Percentiles rank a stretch among this genome's conserved stretches.
Conservation (phyloP, 2,113 vertebrate species). For the Actenoides hombroni region DNA sequence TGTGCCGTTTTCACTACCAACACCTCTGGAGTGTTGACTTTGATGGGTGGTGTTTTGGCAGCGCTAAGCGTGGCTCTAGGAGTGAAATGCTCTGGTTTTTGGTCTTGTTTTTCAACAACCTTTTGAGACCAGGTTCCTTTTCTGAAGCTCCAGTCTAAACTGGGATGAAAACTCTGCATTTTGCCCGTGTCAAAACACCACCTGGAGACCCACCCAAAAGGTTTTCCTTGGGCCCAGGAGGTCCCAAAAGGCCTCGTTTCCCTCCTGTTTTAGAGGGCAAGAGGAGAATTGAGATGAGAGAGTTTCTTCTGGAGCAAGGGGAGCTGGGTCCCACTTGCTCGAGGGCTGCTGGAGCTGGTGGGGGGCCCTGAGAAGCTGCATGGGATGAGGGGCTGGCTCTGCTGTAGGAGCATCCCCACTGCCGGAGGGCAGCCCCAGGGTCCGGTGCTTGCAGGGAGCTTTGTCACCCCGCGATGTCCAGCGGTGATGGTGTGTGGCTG, state of each 20-base stretch:
- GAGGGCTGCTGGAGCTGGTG: not conserved
- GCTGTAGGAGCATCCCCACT: not conserved
- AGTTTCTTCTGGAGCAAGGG: not conserved
- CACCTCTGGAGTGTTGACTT: fast-evolving
- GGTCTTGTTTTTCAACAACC: not conserved
- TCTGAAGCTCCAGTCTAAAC: not conserved
- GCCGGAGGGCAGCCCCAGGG: fast-evolving
- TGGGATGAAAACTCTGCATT: not conserved
- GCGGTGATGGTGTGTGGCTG: not conserved
- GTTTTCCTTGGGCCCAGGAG: not conserved
- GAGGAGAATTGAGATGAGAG: not conserved
- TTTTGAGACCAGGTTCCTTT: not conserved
- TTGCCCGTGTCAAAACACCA: not conserved
- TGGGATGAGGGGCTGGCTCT: not conserved
- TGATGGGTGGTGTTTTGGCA: not conserved
- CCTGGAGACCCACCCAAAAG: not conserved
- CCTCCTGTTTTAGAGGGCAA: not conserved
- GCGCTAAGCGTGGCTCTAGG: not conserved
- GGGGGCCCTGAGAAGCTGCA: not conserved
- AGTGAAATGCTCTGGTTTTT: not conserved
- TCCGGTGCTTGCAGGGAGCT: fast-evolving
- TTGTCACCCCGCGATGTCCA: fast-evolving
- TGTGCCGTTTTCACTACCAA: fast-evolving
- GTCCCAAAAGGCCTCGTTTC: not conserved
- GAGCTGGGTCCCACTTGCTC: not conserved